Evolutionary conservation across 2,113 vertebrate species (phyloP).

Genomic region (Callipepla californica): DNA sequence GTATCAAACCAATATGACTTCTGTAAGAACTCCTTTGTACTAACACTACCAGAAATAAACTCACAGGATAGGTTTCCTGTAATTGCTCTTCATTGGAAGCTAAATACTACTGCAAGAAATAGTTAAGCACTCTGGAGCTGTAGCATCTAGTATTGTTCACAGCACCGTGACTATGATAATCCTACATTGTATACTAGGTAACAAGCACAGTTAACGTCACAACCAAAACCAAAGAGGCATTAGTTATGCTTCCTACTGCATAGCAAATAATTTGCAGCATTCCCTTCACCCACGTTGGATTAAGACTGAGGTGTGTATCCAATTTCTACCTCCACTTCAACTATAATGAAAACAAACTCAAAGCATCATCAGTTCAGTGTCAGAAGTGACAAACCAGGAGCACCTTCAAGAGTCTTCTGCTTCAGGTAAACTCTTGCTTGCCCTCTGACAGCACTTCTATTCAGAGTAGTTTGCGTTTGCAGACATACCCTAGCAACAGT

Average conservation of each 20-base stretch:
- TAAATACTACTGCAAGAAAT: not conserved
- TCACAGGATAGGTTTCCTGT: not conserved
- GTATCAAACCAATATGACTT: not conserved
- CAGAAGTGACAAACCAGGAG: not conserved
- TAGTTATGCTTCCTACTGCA: not conserved
- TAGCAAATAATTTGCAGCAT: not conserved
- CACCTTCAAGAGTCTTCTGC: not conserved
- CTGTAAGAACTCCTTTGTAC: not conserved
- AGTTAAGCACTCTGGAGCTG: not conserved
- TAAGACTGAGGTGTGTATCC: not conserved
- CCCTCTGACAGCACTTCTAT: not conserved
- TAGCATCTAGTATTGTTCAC: not conserved
- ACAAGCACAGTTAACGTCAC: not conserved
- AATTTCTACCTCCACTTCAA: not conserved
- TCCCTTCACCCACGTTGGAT: not conserved
- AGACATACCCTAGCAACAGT: not conserved
- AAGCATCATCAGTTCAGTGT: not conserved
- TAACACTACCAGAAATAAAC: constrained; percentile 3
- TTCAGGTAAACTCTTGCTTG: not conserved
- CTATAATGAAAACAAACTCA: not conserved
- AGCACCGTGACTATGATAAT: not conserved
- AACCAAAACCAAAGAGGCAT: not conserved
- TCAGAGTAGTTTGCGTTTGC: not conserved
- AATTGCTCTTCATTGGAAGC: not conserved
- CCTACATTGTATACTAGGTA: not conserved